Evolutionary conservation across 2,888 invertebrate species (phyloP).

Genomic region (Diarsia mendica): DNA sequence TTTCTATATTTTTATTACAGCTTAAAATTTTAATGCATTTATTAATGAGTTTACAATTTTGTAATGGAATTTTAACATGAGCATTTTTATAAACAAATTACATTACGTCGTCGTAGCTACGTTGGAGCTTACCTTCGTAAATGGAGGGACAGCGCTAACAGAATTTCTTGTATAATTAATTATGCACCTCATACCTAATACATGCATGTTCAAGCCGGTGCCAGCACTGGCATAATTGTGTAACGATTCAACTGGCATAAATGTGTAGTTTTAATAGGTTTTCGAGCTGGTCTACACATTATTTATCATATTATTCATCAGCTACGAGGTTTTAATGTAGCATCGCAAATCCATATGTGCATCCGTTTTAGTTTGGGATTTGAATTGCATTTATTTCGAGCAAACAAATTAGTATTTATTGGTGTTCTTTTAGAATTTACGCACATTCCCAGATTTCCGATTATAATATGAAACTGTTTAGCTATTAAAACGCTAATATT

Average conservation of each 20-base stretch:
- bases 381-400: neutral
- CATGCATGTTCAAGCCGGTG: constrained; percentile 37
- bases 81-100: neutral
- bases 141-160: neutral
- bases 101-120: neutral
- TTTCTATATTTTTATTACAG: neutral
- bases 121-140: neutral
- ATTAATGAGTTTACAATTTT: neutral
- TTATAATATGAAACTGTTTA: neutral
- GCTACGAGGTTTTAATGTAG: constrained; percentile 10
- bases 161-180: constrained; percentile 13
- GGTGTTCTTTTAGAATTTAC: neutral
- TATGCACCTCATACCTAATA: constrained; percentile 34
- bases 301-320: constrained; percentile 1
- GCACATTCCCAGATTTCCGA: too few relatives aligned
- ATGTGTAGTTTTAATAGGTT: neutral
- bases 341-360: neutral
- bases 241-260: neutral
- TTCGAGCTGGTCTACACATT: neutral
- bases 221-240: constrained; percentile 11
- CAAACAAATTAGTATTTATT: neutral
- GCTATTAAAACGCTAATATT: neutral
- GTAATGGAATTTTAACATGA: neutral
- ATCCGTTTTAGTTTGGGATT: neutral
- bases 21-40: neutral